These are phyloP conservation scores for Iguana delicatissima DNA, from an alignment of 2,797 vertebrate genomes.

Conservation along the genomic window DNA sequence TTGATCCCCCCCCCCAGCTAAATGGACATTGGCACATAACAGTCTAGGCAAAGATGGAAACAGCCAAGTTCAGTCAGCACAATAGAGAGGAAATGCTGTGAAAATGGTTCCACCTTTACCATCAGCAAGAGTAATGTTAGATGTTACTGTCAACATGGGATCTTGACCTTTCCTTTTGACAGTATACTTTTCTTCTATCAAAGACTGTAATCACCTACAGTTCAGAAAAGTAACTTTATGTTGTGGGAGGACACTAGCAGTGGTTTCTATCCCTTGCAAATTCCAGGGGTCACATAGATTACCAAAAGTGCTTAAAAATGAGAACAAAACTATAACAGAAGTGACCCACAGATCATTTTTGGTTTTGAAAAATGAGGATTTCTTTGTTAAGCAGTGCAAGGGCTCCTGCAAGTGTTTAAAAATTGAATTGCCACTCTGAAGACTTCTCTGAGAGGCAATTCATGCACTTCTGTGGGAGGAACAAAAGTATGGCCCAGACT, in stretches of 20 bases:
- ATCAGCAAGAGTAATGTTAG: background rate
- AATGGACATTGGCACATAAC: background rate
- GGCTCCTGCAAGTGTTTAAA: too few species aligned
- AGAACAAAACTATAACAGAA: too few species aligned
- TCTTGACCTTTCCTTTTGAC: background rate
- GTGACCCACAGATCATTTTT: too few species aligned
- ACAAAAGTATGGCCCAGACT: too few species aligned
- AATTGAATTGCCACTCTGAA: too few species aligned
- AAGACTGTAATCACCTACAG: background rate
- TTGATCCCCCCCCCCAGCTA: background rate
- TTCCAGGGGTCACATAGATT: too few species aligned
- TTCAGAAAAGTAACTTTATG: background rate
- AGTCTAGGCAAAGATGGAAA: background rate
- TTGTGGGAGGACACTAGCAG: background rate
- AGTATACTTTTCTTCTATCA: background rate
- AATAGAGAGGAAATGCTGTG: conserved; percentile 12
- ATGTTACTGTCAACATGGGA: conserved; percentile 29
- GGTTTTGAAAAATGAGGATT: too few species aligned
- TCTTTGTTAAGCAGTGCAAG: too few species aligned
- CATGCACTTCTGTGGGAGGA: too few species aligned
- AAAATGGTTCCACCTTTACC: background rate
- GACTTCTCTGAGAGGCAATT: too few species aligned
- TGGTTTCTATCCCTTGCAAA: too few species aligned
- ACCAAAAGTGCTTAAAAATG: too few species aligned
- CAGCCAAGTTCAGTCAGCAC: background rate